Conservation (phyloP, 2,888 invertebrate species). For the Drosophila buzzatii region DNA sequence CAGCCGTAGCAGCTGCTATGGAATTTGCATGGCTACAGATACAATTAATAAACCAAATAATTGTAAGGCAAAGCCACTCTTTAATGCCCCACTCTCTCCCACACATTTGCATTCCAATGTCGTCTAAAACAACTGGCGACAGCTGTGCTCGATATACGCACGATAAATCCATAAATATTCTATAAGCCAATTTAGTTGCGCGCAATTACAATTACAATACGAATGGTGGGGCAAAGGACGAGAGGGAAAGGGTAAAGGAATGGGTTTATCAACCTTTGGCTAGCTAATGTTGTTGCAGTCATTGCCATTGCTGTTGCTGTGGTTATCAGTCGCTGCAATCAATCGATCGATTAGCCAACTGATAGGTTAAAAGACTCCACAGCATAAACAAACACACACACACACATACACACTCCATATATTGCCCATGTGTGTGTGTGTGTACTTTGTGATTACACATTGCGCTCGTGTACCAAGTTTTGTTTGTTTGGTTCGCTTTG, state of each 20-base stretch:
- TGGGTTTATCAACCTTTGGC: constrained; percentile 73
- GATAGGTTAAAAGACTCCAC: constrained; percentile 67
- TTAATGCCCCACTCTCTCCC: background rate
- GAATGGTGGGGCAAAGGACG: background rate
- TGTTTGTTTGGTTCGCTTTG: constrained; percentile 39
- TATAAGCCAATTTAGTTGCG: constrained; percentile 66
- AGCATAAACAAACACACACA: constrained; percentile 42
- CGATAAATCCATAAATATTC: constrained; percentile 64
- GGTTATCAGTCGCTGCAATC: constrained; percentile 72
- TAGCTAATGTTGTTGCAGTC: constrained; percentile 15
- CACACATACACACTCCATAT: constrained; percentile 13
- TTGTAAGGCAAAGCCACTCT: constrained; percentile 17
- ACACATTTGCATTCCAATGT: background rate
- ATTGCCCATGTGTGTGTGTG: constrained; percentile 9
- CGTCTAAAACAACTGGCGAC: constrained; percentile 26
- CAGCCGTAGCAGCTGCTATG: constrained; percentile 15
- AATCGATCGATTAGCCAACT: constrained; percentile 74
- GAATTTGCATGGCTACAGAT: constrained; percentile 23
- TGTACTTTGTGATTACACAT: constrained; percentile 32
- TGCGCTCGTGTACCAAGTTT: constrained; percentile 15
- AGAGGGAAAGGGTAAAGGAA: constrained; percentile 21
- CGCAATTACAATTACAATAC: constrained; percentile 65
- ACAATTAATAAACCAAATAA: constrained; percentile 46
- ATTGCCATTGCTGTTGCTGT: constrained; percentile 41
- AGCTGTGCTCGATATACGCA: constrained; percentile 49